Evolutionary conservation across 2,113 vertebrate genomes (phyloP), one percentile per base, ranked within the genome.

Genomic region (Addax nasomaculatus): DNA sequence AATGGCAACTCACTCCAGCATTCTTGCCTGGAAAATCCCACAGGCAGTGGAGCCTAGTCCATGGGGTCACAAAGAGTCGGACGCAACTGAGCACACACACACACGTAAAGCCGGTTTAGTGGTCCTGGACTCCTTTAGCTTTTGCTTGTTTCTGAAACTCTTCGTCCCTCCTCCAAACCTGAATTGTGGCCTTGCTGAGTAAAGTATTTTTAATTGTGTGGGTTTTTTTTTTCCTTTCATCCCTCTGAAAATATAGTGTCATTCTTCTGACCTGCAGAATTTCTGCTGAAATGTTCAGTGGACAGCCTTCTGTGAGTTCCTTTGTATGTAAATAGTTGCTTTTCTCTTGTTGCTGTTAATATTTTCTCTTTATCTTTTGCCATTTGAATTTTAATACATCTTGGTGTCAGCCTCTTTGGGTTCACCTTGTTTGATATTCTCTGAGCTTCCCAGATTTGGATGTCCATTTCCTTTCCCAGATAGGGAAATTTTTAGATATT

Each of bases 71-170:
- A 73, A 73, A 73, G 67, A 12, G 67, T 73, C 10, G 1, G 36
- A 39, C 67, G 2, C 67, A 73, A 3, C 67, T 25, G 36, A 25
- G 21, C 67, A 25, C 36, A 39, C 67, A 25, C 3, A 12, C 1
- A 1, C 12, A 5, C 1, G 1, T 73, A 43, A 76, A 53, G 12
- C 19, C 1, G 1, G 33, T 53, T 83, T 8, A 53, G 19, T n/a
- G 11, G 49, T 36, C 79, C 19, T 53, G 30, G 19, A 36, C 49
- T 53, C 79, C 49, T 53, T 81, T 7, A 83, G 79, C 79, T 25
- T 83, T 83, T 7, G 30, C 17, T 53, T 83, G 33, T 83, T 17
- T 83, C 30, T 53, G 33, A 83, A 53, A 36, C 19, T 81, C 33
- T 53, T 83, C 1, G 2, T 36, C 79, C 12, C 49, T 15, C 79